These are phyloP conservation scores for Philypnodon macrostomus DNA, from an alignment of 2,797 vertebrate species.

Conservation along the genomic window DNA sequence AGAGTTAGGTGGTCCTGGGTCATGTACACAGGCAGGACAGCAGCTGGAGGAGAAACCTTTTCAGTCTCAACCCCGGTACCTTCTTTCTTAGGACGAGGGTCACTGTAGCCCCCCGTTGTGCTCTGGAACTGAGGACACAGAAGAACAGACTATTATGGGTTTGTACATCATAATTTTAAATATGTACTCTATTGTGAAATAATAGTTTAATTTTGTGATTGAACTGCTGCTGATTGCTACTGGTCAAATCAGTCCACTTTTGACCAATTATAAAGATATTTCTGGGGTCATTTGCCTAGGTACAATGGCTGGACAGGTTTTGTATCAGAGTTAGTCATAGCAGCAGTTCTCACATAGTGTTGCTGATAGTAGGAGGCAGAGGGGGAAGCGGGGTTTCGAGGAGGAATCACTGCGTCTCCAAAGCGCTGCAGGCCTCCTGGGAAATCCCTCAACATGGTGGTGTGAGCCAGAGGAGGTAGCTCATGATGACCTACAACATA, in stretches of 20 bases:
- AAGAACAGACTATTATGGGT: too few species aligned
- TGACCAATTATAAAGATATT: too few species aligned
- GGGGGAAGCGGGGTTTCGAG: slow-evolving; percentile 42
- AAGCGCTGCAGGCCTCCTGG: slow-evolving; percentile 77
- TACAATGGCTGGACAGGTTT: too few species aligned
- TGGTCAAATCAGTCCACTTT: too few species aligned
- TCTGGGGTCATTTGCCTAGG: too few species aligned
- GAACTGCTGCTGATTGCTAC: too few species aligned
- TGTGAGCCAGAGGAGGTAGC: slow-evolving; percentile 89
- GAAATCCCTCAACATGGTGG: slow-evolving; percentile 91
- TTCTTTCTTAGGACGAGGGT: slow-evolving; percentile 10
- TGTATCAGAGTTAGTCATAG: too few species aligned
- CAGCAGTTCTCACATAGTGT: slow-evolving; percentile 73
- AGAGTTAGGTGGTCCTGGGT: slow-evolving; percentile 77
- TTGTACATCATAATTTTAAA: too few species aligned
- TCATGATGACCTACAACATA: slow-evolving; percentile 86
- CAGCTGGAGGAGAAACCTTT: slow-evolving; percentile 21
- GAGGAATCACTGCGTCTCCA: slow-evolving; percentile 76
- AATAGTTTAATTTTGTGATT: too few species aligned
- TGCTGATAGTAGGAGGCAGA: slow-evolving; percentile 57
- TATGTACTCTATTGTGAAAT: too few species aligned
- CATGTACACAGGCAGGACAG: slow-evolving; percentile 61
- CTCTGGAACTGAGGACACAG: slow-evolving; percentile 40
- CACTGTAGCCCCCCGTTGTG: slow-evolving; percentile 8
- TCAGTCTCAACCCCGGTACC: slow-evolving; percentile 19